Base-by-base conservation (phyloP, 2,888 invertebrate species). In the Sinelater perroti region DNA sequence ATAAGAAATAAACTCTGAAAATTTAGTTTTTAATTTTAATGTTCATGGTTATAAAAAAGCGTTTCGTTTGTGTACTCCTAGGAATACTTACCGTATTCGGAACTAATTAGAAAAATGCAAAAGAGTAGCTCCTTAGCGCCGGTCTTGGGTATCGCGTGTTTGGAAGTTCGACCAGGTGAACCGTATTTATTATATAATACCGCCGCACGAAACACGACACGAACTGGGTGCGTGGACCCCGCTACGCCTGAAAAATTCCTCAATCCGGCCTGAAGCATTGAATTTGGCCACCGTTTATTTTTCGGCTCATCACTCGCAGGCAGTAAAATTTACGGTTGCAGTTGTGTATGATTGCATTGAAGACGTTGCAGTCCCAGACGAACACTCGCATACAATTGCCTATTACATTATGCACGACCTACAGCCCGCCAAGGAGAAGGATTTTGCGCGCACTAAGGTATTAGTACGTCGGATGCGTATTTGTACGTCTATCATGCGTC, bases 341-440 rank as follows among this genome's bases (percentile, higher is more conserved):
- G 13, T 47, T 47, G 24, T 21, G 21, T 35, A 47, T 35, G 24
- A 47, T 21, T 47, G 24, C 26, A 21, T 13, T 50, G 26, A 38
- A 30, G 38, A 50, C 11, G 40, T 20, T 18, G 26, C 28, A 50
- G 24, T 38, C 38, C 28, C 40, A 50, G 50, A 40, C 50, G 50
- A 50, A 38, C 40, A 50, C 28, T 24, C 40, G 50, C 50, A 40
- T 38, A 50, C 50, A 50, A 50, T 28, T 40, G 40, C 50, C 47
- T 50, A 38, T 50, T 50, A 50, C 50, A 50, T 50, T 50, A 50
- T 50, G 50, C 50, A 50, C 50, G 50, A 50, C 50, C 50, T 50
- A 50, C 50, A 50, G 50, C 50, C 38, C 8, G 30, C 50, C 2
- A 28, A 28, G 40, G 21, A 40, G 17, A 21, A 11, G 26, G 35